Evolutionary conservation across 2,888 invertebrate species (phyloP), one percentile per base, ranked within the genome.

Genomic region (Pherbina coryleti): DNA sequence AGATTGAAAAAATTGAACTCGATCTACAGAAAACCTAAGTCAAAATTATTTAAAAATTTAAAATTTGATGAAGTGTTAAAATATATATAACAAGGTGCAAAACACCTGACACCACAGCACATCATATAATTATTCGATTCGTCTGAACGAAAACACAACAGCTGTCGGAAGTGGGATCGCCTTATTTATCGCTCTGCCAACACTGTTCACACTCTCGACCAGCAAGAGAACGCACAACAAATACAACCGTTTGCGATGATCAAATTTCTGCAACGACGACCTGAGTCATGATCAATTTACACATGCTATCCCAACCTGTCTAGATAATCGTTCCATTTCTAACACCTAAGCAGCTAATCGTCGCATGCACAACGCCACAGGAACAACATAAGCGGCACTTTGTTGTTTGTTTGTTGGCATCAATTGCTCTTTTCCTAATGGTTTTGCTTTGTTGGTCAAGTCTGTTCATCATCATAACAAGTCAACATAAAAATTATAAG

Each of bases 71-170:
- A 80, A 79, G 80, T 81, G 81, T 79, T 82, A 80, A 82, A 80
- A 79, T 81, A 77, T 64, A 79, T 78, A 79, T 80, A 82, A 82
- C 80, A 77, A 82, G 79, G 82, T 82, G 82, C 79, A 82, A 82
- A 82, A 81, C 82, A 82, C 81, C 82, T 82, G 82, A 82, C 82
- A 81, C 25, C 71, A 76, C 75, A 60, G 77, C 57, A 44, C 79
- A 79, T 78, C 78, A 76, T 82, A 81, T 82, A 82, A 82, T 82
- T 82, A 79, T 75, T 78, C 76, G 77, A n/a, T 25, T 57, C 53
- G 79, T 49, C 74, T 14, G 64, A 8, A n/a, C 34, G 22, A 53
- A 66, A 53, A 34, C 11, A 55, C 14, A 64, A 60, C 73, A 64
- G 74, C 74, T 74, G 74, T 74, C 74, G 74, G 74, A 74, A 74